These are phyloP conservation scores for Littorina saxatilis DNA, from an alignment of 1,140 invertebrate species.

Conservation along the genomic window DNA sequence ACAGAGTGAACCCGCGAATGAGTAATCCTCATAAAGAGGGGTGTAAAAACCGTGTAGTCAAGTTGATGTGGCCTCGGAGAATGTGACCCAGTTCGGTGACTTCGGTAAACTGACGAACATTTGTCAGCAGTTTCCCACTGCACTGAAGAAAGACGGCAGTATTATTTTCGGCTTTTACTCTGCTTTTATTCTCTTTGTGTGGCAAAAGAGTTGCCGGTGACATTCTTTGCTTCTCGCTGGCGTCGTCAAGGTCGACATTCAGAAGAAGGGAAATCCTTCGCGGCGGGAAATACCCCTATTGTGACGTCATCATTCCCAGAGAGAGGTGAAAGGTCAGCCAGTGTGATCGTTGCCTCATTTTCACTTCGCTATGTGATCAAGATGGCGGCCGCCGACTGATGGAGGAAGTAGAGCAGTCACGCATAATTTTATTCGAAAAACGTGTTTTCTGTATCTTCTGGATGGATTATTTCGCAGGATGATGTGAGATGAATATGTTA, in stretches of 20 bases:
- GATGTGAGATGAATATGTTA: slow-evolving; percentile 30
- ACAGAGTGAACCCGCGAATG: too few relatives aligned
- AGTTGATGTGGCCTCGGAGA: too few relatives aligned
- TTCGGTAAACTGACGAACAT: too few relatives aligned
- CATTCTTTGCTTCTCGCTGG: neutral
- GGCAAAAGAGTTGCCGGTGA: neutral
- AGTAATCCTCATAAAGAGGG: too few relatives aligned
- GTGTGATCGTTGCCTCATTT: slow-evolving; percentile 33
- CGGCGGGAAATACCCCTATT: neutral
- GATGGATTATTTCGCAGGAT: slow-evolving; percentile 24
- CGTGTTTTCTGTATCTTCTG: neutral
- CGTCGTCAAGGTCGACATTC: slow-evolving; percentile 17
- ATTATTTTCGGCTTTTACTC: too few relatives aligned
- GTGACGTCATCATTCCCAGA: slow-evolving; percentile 27
- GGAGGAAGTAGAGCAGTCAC: slow-evolving; percentile 52
- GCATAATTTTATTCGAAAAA: slow-evolving; percentile 34
- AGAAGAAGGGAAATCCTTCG: neutral
- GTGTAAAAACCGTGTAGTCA: too few relatives aligned
- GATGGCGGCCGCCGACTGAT: slow-evolving; percentile 59
- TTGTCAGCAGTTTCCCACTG: too few relatives aligned
- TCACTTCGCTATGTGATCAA: slow-evolving; percentile 46
- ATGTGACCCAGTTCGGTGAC: too few relatives aligned
- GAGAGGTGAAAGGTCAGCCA: slow-evolving; percentile 38
- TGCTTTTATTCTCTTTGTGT: too few relatives aligned
- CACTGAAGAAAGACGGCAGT: too few relatives aligned